Evolutionary conservation across 2,113 vertebrate genomes (phyloP).

Genomic region (Oryzias woworae): DNA sequence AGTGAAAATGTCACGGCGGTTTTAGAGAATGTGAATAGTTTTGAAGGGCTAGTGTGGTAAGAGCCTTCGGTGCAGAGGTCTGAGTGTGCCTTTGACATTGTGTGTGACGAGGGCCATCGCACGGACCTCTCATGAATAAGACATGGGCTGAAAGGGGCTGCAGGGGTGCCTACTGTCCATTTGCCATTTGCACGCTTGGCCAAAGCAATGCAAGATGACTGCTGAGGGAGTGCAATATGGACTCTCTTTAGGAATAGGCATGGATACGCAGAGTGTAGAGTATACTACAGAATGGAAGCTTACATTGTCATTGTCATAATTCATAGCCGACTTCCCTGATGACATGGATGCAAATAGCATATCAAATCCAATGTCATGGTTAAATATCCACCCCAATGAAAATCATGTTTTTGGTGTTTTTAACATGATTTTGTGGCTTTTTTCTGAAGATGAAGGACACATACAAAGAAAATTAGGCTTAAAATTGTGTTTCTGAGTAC

Average conservation of each 20-base stretch:
- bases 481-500: too few relatives aligned
- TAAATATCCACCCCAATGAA: too few relatives aligned
- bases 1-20: conserved; percentile 69
- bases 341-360: conserved; percentile 35
- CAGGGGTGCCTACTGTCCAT: conserved; percentile 63
- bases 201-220: conserved; percentile 63
- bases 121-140: conserved; percentile 76
- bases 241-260: conserved; percentile 44
- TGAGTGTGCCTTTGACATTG: conserved; percentile 64
- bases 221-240: conserved; percentile 48
- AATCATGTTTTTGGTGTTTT: too few relatives aligned
- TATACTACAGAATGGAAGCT: too few relatives aligned
- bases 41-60: conserved; percentile 33
- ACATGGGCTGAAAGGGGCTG: conserved; percentile 60
- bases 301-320: conserved; percentile 50
- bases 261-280: conserved; percentile 42
- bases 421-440: too few relatives aligned
- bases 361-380: conserved; percentile 31
- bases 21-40: conserved; percentile 42
- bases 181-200: conserved; percentile 77
- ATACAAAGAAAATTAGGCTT: too few relatives aligned
- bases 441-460: too few relatives aligned
- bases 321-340: conserved; percentile 46
- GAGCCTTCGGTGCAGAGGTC: conserved; percentile 40
- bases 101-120: conserved; percentile 62